Evolutionary conservation across 2,888 invertebrate genomes (phyloP).

Genomic region (Sthenelais limicola): DNA sequence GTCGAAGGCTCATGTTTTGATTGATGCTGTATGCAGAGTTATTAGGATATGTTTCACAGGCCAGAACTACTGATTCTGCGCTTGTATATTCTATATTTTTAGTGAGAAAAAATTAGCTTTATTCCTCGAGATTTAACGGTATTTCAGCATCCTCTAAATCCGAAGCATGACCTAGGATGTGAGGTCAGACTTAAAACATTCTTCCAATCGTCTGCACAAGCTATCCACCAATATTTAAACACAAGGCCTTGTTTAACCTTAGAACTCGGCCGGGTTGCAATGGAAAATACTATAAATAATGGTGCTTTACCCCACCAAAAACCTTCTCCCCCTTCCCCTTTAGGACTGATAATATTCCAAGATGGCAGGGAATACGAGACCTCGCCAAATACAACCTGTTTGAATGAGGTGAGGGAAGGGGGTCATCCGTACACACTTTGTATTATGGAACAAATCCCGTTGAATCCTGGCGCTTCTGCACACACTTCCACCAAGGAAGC

Average conservation of each 20-base stretch:
- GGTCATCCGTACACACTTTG: slow-evolving; percentile 32
- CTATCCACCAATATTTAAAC: slow-evolving; percentile 37
- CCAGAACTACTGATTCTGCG: too few relatives aligned
- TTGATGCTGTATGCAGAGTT: too few relatives aligned
- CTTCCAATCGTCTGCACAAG: slow-evolving; percentile 12
- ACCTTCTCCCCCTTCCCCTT: slow-evolving; percentile 1
- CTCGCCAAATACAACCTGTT: slow-evolving; percentile 36
- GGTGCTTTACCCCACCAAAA: slow-evolving; percentile 1
- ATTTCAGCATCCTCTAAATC: too few relatives aligned
- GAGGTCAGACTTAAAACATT: slow-evolving; percentile 20
- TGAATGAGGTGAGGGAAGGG: slow-evolving; percentile 38
- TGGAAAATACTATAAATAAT: slow-evolving; percentile 28
- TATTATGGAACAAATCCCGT: slow-evolving; percentile 26
- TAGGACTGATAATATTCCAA: slow-evolving; percentile 28
- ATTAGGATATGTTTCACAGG: too few relatives aligned
- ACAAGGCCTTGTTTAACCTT: slow-evolving; percentile 2
- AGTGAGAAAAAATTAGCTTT: too few relatives aligned
- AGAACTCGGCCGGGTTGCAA: neutral
- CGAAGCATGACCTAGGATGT: too few relatives aligned
- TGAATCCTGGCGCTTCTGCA: neutral
- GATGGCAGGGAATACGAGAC: slow-evolving; percentile 20
- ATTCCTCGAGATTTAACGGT: too few relatives aligned
- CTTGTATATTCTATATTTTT: too few relatives aligned
- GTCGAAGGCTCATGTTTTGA: too few relatives aligned
- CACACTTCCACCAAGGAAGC: neutral